Evolutionary conservation across 2,888 invertebrate genomes (phyloP).

Genomic region (Xestia xanthographa): DNA sequence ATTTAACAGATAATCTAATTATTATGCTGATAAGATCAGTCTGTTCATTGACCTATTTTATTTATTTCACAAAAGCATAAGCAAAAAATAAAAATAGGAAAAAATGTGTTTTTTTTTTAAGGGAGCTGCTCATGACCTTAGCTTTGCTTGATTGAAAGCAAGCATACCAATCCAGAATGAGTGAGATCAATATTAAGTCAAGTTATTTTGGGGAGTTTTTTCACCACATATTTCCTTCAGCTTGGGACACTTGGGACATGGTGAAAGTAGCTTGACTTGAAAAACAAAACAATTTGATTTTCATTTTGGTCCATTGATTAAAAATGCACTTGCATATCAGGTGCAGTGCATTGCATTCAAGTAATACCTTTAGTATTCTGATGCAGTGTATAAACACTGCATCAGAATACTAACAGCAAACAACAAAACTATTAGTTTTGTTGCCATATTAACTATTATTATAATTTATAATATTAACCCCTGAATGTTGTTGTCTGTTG

Average conservation of each 20-base stretch:
- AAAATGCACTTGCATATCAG: neutral
- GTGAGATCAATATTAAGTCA: neutral
- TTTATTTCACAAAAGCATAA: neutral
- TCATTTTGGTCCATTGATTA: neutral
- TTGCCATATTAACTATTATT: neutral
- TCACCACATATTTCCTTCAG: neutral
- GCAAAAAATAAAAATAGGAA: neutral
- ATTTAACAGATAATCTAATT: slow-evolving; percentile 1
- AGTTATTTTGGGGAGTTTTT: neutral
- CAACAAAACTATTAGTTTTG: neutral
- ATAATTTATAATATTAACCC: too few species aligned
- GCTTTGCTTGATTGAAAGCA: neutral
- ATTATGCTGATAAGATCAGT: slow-evolving; percentile 16
- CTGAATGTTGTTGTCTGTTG: too few species aligned
- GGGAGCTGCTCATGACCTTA: neutral
- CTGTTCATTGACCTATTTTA: slow-evolving; percentile 3
- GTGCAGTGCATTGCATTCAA: neutral
- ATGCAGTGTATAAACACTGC: slow-evolving; percentile 7
- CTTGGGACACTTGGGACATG: too few species aligned
- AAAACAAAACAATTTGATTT: too few species aligned
- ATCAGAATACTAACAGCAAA: neutral
- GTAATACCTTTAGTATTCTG: neutral
- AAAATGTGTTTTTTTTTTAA: neutral
- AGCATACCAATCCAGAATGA: neutral
- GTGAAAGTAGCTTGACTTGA: too few species aligned